Conservation (phyloP, 2,113 vertebrate genomes). For the Cercopithecus mona region DNA sequence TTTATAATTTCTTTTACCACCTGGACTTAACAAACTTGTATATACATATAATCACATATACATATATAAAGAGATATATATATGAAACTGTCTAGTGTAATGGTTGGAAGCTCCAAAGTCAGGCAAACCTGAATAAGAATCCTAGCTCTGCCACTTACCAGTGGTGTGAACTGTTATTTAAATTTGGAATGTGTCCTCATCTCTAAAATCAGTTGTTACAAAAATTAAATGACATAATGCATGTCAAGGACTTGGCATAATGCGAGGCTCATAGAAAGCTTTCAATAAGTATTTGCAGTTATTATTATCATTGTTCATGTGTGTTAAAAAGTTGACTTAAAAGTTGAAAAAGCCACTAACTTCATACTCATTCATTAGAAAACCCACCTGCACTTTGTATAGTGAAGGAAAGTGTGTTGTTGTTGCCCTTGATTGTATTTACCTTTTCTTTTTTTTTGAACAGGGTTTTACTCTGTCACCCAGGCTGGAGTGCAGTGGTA, state of each 20-base stretch:
- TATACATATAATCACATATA: not conserved
- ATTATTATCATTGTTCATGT: not conserved
- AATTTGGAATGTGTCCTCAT: not conserved
- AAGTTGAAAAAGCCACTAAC: not conserved
- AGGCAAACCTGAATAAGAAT: not conserved
- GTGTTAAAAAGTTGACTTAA: not conserved
- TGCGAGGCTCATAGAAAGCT: not conserved
- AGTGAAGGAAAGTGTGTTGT: not conserved
- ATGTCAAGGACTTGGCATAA: not conserved
- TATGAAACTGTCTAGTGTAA: not conserved
- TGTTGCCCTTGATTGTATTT: not conserved
- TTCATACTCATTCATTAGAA: not conserved
- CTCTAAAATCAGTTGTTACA: not conserved
- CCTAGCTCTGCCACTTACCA: not conserved
- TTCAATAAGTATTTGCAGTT: not conserved
- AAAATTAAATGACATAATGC: not conserved
- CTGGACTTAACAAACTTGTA: not conserved
- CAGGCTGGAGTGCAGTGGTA: too few species aligned
- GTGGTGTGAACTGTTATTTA: not conserved
- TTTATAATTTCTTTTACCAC: slow-evolving; percentile 33
- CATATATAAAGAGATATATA: not conserved
- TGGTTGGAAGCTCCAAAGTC: not conserved
- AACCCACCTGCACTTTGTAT: not conserved
- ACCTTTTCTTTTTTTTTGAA: not conserved
- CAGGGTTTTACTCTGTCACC: too few species aligned